Percentiles rank a stretch among this genome's conserved stretches.
phyloP scores from a whole-genome alignment of 2,888 invertebrate species.

The Melanchra persicariae region DNA sequence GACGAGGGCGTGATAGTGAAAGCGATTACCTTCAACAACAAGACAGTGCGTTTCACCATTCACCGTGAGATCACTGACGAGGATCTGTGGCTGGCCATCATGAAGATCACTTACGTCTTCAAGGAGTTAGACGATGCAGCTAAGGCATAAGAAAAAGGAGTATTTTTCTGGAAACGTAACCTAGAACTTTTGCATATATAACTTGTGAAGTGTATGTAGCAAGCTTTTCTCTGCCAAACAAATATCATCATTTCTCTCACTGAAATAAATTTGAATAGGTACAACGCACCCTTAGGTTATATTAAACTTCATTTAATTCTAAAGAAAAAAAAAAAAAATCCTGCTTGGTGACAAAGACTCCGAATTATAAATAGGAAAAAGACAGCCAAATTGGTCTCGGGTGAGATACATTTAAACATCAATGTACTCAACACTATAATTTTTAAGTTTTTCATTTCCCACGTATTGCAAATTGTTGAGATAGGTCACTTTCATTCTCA shows the following conservation, averaged over 20 bases:
- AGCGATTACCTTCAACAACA: constrained; percentile 90
- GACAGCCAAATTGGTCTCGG: too few relatives aligned
- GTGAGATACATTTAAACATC: too few relatives aligned
- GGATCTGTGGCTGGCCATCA: constrained; percentile 92
- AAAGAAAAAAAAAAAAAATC: too few relatives aligned
- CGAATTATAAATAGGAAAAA: too few relatives aligned
- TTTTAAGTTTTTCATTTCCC: too few relatives aligned
- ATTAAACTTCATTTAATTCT: too few relatives aligned
- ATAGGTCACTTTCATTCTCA: too few relatives aligned
- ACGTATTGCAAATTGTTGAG: too few relatives aligned
- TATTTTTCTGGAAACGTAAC: neutral
- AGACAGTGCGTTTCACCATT: constrained; percentile 92
- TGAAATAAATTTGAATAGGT: neutral
- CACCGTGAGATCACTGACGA: constrained; percentile 93
- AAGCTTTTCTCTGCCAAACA: neutral
- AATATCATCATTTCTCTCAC: neutral
- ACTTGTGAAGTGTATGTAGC: neutral
- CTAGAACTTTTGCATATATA: neutral
- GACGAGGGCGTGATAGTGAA: constrained; percentile 91
- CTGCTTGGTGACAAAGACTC: too few relatives aligned
- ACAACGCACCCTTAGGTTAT: too few relatives aligned
- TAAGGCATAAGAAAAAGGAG: constrained; percentile 13
- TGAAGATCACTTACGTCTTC: constrained; percentile 93
- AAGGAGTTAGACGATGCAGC: constrained; percentile 89
- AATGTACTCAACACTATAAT: too few relatives aligned